phyloP scores from a whole-genome alignment of 2,113 vertebrate genomes.

The Parotia lawesii region DNA sequence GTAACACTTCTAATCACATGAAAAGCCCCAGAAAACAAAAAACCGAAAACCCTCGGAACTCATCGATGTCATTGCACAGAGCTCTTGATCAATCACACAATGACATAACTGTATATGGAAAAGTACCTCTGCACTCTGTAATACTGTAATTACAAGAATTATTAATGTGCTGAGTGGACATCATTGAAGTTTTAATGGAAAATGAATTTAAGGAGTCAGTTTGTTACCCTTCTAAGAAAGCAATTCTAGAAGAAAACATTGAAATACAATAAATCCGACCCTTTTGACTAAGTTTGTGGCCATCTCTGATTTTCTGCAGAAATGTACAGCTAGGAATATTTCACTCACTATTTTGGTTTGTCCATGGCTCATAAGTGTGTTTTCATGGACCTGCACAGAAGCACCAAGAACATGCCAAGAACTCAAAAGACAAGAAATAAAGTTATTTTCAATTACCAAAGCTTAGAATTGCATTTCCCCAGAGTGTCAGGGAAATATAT shows the following conservation, averaged over 20 bases:
- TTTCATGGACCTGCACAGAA: not conserved
- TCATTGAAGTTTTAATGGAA: not conserved
- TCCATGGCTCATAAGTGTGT: not conserved
- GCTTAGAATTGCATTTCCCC: not conserved
- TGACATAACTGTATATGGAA: not conserved
- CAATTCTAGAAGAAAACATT: not conserved
- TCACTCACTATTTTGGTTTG: not conserved
- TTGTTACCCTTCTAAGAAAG: not conserved
- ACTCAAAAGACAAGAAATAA: not conserved
- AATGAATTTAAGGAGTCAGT: not conserved
- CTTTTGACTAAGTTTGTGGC: not conserved
- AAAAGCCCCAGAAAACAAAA: not conserved
- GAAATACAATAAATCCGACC: not conserved
- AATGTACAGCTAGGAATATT: not conserved
- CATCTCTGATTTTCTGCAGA: not conserved
- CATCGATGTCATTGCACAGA: not conserved
- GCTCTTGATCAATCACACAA: not conserved
- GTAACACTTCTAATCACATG: not conserved
- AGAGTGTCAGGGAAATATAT: not conserved
- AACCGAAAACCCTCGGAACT: accelerated
- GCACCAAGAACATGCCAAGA: not conserved
- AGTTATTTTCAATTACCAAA: not conserved
- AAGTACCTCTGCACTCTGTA: not conserved
- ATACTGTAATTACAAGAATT: not conserved
- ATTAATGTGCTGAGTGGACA: not conserved